Base-by-base conservation (phyloP, 1,140 invertebrate species). In the Idris sp. region DNA sequence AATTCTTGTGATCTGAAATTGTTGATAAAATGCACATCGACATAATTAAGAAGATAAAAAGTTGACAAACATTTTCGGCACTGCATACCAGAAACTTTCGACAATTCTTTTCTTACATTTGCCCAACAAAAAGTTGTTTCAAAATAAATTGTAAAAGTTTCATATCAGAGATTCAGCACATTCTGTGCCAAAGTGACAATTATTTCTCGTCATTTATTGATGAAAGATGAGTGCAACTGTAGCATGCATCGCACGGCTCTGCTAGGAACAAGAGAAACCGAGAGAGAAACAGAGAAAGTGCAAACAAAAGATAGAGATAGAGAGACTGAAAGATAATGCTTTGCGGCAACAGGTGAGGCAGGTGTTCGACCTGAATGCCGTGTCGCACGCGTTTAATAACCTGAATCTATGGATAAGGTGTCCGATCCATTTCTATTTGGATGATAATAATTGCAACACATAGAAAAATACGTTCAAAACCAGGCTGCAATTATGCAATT, bases 281-380 rank as follows among this genome's bases (percentile, higher is more conserved):
- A 59, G 48, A 64, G 58, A 22, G 22, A 48, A 36, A 28, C 11
- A 31, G 51, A 67, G 54, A n/a, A n/a, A 41, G 67, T 31, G 7
- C 28, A 22, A 36, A 15, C 7, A 11, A 68, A 65, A 74, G 49
- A 74, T 33, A 75, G 74, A 77, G 44, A 65, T 56, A 74, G 18
- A 18, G 67, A 61, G 51, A 71, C 78, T 49, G 69, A 72, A 79
- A 83, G 84, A 86, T 86, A 86, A 86, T 86, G 86, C 86, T 86
- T 87, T 87, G 84, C 83, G 74, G 85, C 85, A 87, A 87, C 86
- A 87, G 86, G 86, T 87, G 85, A 87, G 79, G 82, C 86, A 87
- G 86, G 85, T 87, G 86, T 81, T 83, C 83, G 79, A 84, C 84
- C 83, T 86, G 84, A 84, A 85, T 83, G 82, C 82, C 83, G 77